Evolutionary conservation across 2,113 vertebrate genomes (phyloP).

Genomic region (Lasiurus borealis): DNA sequence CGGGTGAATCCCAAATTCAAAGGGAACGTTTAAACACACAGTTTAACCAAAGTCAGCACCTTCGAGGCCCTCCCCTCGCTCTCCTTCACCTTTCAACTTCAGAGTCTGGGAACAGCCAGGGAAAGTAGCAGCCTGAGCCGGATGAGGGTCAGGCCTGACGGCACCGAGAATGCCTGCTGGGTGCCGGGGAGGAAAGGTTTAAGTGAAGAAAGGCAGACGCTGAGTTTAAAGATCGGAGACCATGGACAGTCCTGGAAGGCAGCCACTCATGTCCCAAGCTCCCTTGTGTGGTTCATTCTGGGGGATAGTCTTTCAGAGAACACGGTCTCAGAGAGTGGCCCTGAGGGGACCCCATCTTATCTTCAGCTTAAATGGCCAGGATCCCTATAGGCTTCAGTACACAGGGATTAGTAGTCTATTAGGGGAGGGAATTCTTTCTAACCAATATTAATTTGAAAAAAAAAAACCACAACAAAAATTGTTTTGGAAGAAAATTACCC

Average conservation of each 20-base stretch:
- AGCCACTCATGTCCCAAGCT: background rate
- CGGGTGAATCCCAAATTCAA: slow-evolving; percentile 34
- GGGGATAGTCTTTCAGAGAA: background rate
- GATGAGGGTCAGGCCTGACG: background rate
- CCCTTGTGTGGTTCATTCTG: background rate
- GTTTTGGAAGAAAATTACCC: slow-evolving; percentile 72
- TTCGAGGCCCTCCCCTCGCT: background rate
- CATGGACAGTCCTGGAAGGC: background rate
- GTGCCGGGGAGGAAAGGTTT: background rate
- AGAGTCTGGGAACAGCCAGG: background rate
- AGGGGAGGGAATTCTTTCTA: slow-evolving; percentile 21
- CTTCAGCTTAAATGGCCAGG: background rate
- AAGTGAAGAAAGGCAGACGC: slow-evolving; percentile 14
- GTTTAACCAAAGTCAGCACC: background rate
- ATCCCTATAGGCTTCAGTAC: background rate
- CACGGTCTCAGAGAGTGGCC: background rate
- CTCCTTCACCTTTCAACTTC: background rate
- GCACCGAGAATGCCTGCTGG: background rate
- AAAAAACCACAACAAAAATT: background rate
- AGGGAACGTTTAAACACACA: slow-evolving; percentile 19
- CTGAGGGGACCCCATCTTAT: background rate
- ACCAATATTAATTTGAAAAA: background rate
- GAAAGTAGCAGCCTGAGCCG: background rate
- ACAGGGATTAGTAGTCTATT: background rate
- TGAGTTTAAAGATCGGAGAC: background rate